phyloP scores from a whole-genome alignment of 2,113 vertebrate species.

The Sitta europaea region DNA sequence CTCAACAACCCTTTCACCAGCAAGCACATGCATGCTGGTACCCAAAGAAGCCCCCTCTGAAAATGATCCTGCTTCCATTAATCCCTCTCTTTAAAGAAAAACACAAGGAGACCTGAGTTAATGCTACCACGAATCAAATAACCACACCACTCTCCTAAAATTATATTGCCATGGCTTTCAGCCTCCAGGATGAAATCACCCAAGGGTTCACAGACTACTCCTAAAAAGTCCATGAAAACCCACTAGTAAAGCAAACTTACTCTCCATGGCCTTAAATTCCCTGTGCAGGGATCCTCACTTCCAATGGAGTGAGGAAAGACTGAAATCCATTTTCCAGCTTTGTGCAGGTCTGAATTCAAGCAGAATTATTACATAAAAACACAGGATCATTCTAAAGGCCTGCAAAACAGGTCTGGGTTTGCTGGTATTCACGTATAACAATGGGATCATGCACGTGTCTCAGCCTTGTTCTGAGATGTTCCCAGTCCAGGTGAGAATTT shows the following conservation, averaged over 20 bases:
- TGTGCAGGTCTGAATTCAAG: neutral
- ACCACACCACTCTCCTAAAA: neutral
- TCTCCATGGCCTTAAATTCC: neutral
- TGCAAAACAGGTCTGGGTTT: neutral
- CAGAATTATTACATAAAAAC: neutral
- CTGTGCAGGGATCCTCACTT: neutral
- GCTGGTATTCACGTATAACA: neutral
- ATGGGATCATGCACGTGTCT: neutral
- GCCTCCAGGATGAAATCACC: neutral
- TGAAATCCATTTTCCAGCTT: neutral
- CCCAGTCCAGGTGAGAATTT: neutral
- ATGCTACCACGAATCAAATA: neutral
- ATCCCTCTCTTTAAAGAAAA: neutral
- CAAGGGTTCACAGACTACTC: neutral
- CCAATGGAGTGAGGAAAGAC: neutral
- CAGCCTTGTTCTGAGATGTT: neutral
- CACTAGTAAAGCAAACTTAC: neutral
- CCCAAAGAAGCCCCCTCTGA: neutral
- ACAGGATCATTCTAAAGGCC: neutral
- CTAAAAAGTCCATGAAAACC: neutral
- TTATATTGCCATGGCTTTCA: neutral
- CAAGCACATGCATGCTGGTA: neutral
- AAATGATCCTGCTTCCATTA: neutral
- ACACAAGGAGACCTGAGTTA: neutral
- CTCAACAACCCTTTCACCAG: neutral